Conservation (phyloP, 2,888 invertebrate species). For the Agriopis leucophaearia region DNA sequence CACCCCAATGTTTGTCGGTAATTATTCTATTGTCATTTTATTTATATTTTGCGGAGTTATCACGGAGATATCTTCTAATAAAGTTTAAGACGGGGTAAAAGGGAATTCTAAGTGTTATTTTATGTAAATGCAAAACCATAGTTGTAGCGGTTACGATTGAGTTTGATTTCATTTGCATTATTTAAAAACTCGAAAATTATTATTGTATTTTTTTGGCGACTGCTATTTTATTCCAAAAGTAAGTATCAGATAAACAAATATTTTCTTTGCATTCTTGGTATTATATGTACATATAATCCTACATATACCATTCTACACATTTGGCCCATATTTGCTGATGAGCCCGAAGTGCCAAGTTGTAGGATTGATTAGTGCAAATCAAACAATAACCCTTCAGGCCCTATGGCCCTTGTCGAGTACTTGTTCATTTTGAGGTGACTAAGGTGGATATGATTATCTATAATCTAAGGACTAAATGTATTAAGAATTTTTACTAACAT, state of each 20-base stretch:
- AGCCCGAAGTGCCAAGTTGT: slow-evolving; percentile 32
- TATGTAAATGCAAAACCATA: slow-evolving; percentile 78
- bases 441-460: slow-evolving; percentile 47
- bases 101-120: slow-evolving; percentile 82
- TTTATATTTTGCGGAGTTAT: slow-evolving; percentile 82
- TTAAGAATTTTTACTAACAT: not conserved
- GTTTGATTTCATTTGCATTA: slow-evolving; percentile 46
- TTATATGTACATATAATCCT: not conserved
- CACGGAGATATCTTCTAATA: slow-evolving; percentile 78
- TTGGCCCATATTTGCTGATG: slow-evolving; percentile 40
- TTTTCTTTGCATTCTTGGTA: no score
- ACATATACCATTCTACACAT: not conserved
- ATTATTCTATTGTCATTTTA: slow-evolving; percentile 83
- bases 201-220: not conserved
- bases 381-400: slow-evolving; percentile 66
- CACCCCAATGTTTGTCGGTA: slow-evolving; percentile 67
- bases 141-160: slow-evolving; percentile 53
- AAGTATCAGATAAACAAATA: no score
- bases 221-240: no score
- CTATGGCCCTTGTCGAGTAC: slow-evolving; percentile 51
- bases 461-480: not conserved
- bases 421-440: slow-evolving; percentile 65
- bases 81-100: slow-evolving; percentile 69
- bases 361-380: slow-evolving; percentile 70
- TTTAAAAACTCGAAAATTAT: slow-evolving; percentile 23